These are phyloP conservation scores for Volucella inanis DNA, from an alignment of 2,888 invertebrate species.

Conservation along the genomic window DNA sequence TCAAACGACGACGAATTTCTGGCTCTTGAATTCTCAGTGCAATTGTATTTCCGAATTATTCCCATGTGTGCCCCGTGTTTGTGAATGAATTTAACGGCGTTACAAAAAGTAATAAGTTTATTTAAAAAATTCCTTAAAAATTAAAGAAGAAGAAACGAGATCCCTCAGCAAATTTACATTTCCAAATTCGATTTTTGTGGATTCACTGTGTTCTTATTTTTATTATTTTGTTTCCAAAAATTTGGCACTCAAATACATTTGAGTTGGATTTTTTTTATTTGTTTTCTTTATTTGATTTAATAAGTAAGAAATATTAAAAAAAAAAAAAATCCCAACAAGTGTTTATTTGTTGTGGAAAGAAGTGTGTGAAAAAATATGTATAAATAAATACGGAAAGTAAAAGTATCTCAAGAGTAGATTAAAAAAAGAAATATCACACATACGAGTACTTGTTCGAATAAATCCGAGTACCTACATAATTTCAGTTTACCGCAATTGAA, in stretches of 20 bases:
- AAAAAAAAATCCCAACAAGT: constrained; percentile 48
- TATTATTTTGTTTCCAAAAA: constrained; percentile 20
- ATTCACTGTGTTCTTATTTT: constrained; percentile 36
- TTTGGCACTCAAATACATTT: constrained; percentile 50
- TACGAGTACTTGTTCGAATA: neutral
- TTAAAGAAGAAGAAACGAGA: neutral
- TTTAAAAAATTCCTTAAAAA: constrained; percentile 1
- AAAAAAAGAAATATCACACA: constrained; percentile 22
- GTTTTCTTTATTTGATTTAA: constrained; percentile 58
- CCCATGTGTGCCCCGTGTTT: constrained; percentile 20
- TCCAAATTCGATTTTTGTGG: constrained; percentile 32
- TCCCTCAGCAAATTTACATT: constrained; percentile 25
- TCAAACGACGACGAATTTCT: constrained; percentile 54
- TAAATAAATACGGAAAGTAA: constrained; percentile 70
- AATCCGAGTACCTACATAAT: neutral
- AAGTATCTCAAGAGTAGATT: constrained; percentile 66
- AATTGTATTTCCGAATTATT: constrained; percentile 28
- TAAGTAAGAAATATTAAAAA: constrained; percentile 51
- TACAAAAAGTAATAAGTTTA: constrained; percentile 23
- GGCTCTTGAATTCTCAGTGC: constrained; percentile 53
- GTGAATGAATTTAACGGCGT: constrained; percentile 35
- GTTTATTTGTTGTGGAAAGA: constrained; percentile 50
- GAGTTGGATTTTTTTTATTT: constrained; percentile 44
- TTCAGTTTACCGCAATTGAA: constrained; percentile 52
- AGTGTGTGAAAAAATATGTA: constrained; percentile 59